Conservation (phyloP, 2,797 vertebrate genomes). For the Coregonus ussuriensis region DNA sequence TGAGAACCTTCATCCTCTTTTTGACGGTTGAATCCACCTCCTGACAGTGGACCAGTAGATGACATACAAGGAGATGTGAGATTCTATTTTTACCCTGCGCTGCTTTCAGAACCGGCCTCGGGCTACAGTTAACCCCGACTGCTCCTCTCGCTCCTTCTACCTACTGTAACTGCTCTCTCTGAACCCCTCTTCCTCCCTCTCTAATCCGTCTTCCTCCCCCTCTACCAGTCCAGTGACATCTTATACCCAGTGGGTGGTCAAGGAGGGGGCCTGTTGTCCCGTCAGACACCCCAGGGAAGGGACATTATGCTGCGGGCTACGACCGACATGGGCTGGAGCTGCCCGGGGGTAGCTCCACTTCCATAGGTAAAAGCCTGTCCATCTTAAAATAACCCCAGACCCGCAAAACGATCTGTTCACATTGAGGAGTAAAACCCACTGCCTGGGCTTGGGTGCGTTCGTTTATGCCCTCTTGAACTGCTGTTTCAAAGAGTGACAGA, state of each 20-base stretch:
- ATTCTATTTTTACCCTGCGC: not conserved
- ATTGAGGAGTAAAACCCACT: constrained; percentile 48
- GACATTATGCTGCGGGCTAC: constrained; percentile 48
- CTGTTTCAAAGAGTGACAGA: constrained; percentile 1
- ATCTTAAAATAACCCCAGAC: constrained; percentile 56
- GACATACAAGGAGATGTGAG: not conserved
- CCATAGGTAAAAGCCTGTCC: constrained; percentile 75
- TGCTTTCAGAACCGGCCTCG: not conserved
- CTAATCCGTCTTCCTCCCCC: too few relatives aligned
- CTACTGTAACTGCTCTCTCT: constrained; percentile 35
- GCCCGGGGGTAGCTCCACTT: constrained; percentile 54
- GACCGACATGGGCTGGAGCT: not conserved
- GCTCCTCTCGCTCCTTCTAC: too few relatives aligned
- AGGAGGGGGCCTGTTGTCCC: not conserved
- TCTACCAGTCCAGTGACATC: not conserved
- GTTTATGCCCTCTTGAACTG: constrained; percentile 30
- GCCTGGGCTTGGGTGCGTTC: not conserved
- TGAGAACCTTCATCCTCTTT: constrained; percentile 19
- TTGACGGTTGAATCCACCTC: constrained; percentile 20
- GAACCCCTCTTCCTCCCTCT: constrained; percentile 25
- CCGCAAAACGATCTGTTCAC: constrained; percentile 65
- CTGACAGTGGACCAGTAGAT: constrained; percentile 16
- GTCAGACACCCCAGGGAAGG: constrained; percentile 62
- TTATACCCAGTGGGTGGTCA: not conserved
- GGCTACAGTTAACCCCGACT: not conserved